Percentiles rank a stretch among this genome's conserved stretches.
phyloP scores from a whole-genome alignment of 1,140 invertebrate genomes.

The Dinoponera quadriceps region DNA sequence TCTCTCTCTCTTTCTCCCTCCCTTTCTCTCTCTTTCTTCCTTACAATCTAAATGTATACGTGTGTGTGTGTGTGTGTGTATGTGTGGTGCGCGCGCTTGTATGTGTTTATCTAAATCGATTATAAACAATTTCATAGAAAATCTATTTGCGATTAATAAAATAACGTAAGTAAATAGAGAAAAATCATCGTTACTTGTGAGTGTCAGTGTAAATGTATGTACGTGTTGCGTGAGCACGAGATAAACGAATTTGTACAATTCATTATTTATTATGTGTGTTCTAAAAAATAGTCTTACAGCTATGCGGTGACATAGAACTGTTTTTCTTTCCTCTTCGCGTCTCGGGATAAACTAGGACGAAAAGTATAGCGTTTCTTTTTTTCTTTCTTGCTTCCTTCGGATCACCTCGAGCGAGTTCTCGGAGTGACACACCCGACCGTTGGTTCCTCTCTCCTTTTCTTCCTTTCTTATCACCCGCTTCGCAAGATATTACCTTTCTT shows the following conservation, averaged over 20 bases:
- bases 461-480: constrained; percentile 10
- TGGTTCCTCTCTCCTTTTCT: background rate
- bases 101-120: constrained; percentile 65
- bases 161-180: constrained; percentile 78
- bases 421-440: background rate
- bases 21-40: constrained; percentile 37
- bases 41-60: constrained; percentile 76
- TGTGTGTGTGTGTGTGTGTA: background rate
- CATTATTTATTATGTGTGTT: constrained; percentile 84
- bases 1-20: constrained; percentile 39
- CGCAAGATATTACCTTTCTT: constrained; percentile 26
- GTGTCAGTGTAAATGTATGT: too few relatives aligned
- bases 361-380: constrained; percentile 38
- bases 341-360: constrained; percentile 33
- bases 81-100: constrained; percentile 6
- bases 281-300: constrained; percentile 78
- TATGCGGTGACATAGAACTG: constrained; percentile 72
- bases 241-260: constrained; percentile 85
- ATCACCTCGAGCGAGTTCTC: background rate
- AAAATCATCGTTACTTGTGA: constrained; percentile 75
- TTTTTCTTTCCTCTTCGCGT: constrained; percentile 31
- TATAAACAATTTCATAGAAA: constrained; percentile 85
- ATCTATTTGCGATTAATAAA: constrained; percentile 83
- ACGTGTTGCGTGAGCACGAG: constrained; percentile 72
- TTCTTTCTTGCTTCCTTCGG: constrained; percentile 20